These are phyloP conservation scores for Sinelater perroti DNA, from an alignment of 2,888 invertebrate genomes.

Conservation along the genomic window DNA sequence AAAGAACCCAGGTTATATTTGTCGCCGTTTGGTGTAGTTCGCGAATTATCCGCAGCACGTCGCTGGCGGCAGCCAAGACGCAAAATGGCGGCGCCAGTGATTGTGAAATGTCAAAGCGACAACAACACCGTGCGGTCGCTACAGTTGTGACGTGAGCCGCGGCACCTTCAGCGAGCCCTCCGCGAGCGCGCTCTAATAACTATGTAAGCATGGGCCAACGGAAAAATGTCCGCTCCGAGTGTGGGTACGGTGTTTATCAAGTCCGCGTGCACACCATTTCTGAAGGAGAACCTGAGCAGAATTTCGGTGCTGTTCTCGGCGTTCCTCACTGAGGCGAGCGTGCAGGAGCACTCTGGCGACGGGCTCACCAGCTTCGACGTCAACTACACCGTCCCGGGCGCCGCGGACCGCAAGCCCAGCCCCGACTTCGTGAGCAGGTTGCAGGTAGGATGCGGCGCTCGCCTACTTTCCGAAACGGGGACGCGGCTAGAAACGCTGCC, in stretches of 20 bases:
- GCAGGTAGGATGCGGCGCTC: slow-evolving; percentile 52
- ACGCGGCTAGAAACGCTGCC: too few relatives aligned
- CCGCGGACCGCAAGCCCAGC: slow-evolving; percentile 54
- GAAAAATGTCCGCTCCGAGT: slow-evolving; percentile 53
- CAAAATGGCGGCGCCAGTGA: slow-evolving; percentile 35
- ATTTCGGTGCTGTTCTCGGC: slow-evolving; percentile 59
- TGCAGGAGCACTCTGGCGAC: slow-evolving; percentile 43
- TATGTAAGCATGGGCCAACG: slow-evolving; percentile 51
- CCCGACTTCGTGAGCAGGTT: slow-evolving; percentile 58
- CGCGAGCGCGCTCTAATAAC: slow-evolving; percentile 14
- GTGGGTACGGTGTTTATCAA: slow-evolving; percentile 58
- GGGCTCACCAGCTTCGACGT: slow-evolving; percentile 55
- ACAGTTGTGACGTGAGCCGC: slow-evolving; percentile 5
- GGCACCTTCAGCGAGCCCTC: background rate
- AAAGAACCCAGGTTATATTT: too few relatives aligned
- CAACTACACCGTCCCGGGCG: slow-evolving; percentile 50
- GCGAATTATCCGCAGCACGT: background rate
- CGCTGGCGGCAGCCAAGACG: background rate
- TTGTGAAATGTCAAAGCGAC: slow-evolving; percentile 19
- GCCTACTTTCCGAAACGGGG: slow-evolving; percentile 33
- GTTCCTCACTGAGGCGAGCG: slow-evolving; percentile 52
- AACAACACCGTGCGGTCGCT: slow-evolving; percentile 11
- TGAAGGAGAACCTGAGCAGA: slow-evolving; percentile 56
- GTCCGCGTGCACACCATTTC: slow-evolving; percentile 54
- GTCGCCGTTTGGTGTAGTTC: background rate